phyloP scores from a whole-genome alignment of 2,888 invertebrate genomes.

The Crossocerus cetratus region DNA sequence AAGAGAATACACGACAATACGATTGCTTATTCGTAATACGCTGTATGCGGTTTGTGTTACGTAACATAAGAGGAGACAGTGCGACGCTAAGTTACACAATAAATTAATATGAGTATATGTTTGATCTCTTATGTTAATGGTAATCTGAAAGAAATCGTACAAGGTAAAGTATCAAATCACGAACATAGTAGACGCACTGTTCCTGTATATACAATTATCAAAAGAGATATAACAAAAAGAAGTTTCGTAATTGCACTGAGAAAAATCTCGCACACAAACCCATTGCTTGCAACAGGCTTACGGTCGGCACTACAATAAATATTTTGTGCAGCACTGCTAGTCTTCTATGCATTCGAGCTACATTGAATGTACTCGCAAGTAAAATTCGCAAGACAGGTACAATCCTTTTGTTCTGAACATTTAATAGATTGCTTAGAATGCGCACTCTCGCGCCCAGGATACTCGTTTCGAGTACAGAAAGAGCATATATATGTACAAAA shows the following conservation, averaged over 20 bases:
- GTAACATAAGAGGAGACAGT: slow-evolving; percentile 1
- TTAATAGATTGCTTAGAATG: slow-evolving; percentile 38
- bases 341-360: too few species aligned
- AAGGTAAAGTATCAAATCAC: slow-evolving; percentile 32
- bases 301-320: too few species aligned
- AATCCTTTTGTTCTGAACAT: slow-evolving; percentile 51
- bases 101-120: slow-evolving; percentile 26
- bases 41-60: slow-evolving; percentile 5
- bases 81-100: slow-evolving; percentile 21
- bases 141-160: slow-evolving; percentile 14
- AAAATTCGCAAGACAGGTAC: slow-evolving; percentile 50
- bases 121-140: too few species aligned
- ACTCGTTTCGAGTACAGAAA: slow-evolving; percentile 12
- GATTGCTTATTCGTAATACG: slow-evolving; percentile 28
- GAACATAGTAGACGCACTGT: too few species aligned
- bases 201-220: too few species aligned
- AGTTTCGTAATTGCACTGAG: too few species aligned
- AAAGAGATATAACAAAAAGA: too few species aligned
- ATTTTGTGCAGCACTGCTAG: too few species aligned
- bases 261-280: too few species aligned
- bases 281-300: too few species aligned
- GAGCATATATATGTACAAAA: slow-evolving; percentile 22
- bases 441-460: slow-evolving; percentile 17
- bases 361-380: too few species aligned
- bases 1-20: slow-evolving; percentile 29